A percentile compares a stretch with the other conserved stretches of the same genome.
Evolutionary conservation across 1,140 invertebrate species (phyloP).

Genomic region (Heliconius himera): DNA sequence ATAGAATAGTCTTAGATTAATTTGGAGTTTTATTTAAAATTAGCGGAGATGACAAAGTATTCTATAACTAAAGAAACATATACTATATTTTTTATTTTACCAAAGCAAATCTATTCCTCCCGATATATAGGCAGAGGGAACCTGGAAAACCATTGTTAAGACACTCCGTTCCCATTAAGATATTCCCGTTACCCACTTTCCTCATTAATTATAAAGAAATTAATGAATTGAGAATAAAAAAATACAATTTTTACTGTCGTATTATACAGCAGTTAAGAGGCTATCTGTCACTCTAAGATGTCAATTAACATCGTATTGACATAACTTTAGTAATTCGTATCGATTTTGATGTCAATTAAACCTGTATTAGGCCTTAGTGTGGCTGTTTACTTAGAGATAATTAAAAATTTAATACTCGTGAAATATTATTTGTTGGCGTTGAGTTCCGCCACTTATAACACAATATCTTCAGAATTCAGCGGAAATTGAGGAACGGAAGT

Average conservation of each 20-base stretch:
- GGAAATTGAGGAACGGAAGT: no score
- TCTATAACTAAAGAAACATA: no score
- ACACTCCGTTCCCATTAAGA: no score
- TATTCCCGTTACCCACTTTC: no score
- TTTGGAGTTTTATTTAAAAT: background rate
- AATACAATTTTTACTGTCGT: background rate
- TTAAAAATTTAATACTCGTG: background rate
- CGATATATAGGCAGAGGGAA: no score
- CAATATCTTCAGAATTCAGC: no score
- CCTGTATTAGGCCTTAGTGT: background rate
- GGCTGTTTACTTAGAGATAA: background rate
- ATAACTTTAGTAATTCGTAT: conserved; percentile 1
- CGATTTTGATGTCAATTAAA: conserved; percentile 1
- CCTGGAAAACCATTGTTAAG: no score
- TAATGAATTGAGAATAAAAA: background rate
- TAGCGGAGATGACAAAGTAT: background rate
- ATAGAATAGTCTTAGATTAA: conserved; percentile 21
- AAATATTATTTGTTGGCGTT: background rate
- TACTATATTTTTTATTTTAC: no score
- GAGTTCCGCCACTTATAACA: no score
- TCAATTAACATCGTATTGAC: conserved; percentile 2
- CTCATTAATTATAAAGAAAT: background rate
- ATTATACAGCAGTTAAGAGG: background rate
- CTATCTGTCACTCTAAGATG: background rate
- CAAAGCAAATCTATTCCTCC: no score